Base-by-base conservation (phyloP, 92 coral and sea anemone genomes). In the Heliopora coerulea region DNA sequence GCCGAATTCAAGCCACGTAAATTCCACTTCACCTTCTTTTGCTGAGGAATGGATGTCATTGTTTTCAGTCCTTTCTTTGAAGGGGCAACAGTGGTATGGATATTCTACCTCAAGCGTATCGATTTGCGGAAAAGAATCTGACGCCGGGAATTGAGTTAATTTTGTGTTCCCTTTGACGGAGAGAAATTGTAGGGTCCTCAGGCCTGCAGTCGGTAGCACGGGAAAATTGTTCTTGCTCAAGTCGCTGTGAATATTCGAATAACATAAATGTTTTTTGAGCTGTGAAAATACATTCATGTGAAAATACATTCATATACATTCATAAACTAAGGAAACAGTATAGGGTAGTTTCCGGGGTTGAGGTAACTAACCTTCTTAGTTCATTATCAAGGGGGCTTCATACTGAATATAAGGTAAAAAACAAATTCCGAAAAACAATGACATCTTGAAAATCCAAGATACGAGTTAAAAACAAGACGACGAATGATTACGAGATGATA, bases 31-130 rank as follows among this genome's bases (percentile, higher is more conserved):
- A 18, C 50, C 58, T 14, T 34, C 79, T 24, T 32, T 57, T 2
- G 1, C 24, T 5, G n/a, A 7, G 69, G 48, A 8, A 37, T 48
- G n/a, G 41, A 25, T 12, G 80, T 34, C 30, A 48, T 52, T 49
- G 65, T 77, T 56, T 68, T 82, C 56, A 65, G 68, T 35, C 64
- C 42, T 1, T 57, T 9, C 44, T 78, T 77, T 65, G 72, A 92
- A 89, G 19, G 73, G 62, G 61, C 98, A 93, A 76, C 98, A 93
- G 70, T 93, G 98, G 65, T 93, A 89, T 7, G 98, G 95, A 29
- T 93, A 93, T 49, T 86, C 68, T 0, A 83, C 87, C n/a, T 74
- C 46, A 41, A 88, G 67, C 34, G 8, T 50, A 7, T 85, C 83
- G 28, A 93, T 78, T 14, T 49, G 67, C 3, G 88, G 93, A 15